A percentile compares a stretch with the other conserved stretches of the same genome.
phyloP scores from a whole-genome alignment of 2,888 invertebrate species.

The Caenorhabditis sulstoni region DNA sequence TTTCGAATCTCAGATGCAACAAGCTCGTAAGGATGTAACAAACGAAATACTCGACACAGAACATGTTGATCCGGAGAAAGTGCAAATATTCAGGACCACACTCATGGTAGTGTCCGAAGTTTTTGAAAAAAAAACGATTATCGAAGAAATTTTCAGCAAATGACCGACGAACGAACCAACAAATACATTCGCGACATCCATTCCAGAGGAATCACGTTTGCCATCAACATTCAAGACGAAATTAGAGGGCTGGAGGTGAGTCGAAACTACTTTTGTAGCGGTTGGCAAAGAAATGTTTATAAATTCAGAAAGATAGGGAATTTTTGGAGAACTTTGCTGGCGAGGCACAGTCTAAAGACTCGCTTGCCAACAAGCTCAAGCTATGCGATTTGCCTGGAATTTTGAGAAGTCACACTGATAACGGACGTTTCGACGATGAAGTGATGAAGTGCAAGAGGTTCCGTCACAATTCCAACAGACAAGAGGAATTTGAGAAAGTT shows the following conservation, averaged over 20 bases:
- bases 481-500: no score
- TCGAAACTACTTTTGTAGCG: neutral
- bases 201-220: constrained; percentile 67
- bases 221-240: constrained; percentile 77
- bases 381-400: constrained; percentile 56
- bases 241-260: constrained; percentile 73
- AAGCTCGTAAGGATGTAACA: constrained; percentile 70
- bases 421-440: constrained; percentile 62
- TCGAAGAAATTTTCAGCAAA: constrained; percentile 69
- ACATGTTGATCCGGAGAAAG: constrained; percentile 39
- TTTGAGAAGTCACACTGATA: constrained; percentile 68
- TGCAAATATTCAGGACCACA: constrained; percentile 61
- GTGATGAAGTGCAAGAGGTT: constrained; percentile 47
- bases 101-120: constrained; percentile 22
- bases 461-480: neutral
- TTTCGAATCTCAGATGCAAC: constrained; percentile 72
- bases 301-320: no score
- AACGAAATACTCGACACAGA: constrained; percentile 54
- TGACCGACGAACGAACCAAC: constrained; percentile 65
- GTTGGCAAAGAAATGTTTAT: constrained; percentile 71
- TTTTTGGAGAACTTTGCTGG: constrained; percentile 59
- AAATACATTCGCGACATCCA: constrained; percentile 64
- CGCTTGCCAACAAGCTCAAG: constrained; percentile 29
- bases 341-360: constrained; percentile 6
- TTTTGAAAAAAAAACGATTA: neutral